Evolutionary conservation across 2,888 invertebrate species (phyloP), one percentile per base, ranked within the genome.

Genomic region (Acholoe squamosa): DNA sequence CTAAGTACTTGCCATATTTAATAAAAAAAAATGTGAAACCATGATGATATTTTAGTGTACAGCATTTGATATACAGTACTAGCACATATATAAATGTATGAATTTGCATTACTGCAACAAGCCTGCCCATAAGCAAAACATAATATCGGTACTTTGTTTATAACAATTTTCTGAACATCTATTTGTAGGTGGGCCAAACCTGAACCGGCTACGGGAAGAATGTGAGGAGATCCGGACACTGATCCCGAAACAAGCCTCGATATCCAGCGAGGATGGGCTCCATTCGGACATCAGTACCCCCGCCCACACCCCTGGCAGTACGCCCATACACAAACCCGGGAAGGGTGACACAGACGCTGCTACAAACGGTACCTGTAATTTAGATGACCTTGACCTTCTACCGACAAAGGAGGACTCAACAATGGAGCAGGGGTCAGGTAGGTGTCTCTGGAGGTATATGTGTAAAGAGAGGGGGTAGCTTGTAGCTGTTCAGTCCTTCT

Each of bases 211-310:
- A 54, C 92, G 93, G 91, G 92, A 93, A 28, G 95, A 95, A 89
- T 95, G 94, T 93, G 94, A 94, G 84, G 95, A 94, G 43, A 94
- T 95, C 25, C 94, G 94, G 91, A 94, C 94, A 61, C 89, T 95
- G 67, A 94, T 95, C 33, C 95, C 95, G 0, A 84, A 89, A 77
- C 54, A 51, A 16, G 89, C 67, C 25, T 67, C 90, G 14, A 31
- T 76, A 16, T 51, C 76, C 16, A 89, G 77, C 16, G 77, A 51
- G 31, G 89, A 89, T 14, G 89, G 71, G 7, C 71, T 67, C 5
- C 16, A n/a, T 12, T 52, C 56, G 10, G 25, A 12, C 33, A n/a
- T 14, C 16, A 77, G 77, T 31, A 89, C 56, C 12, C 77, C 77
- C 10, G 22, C 77, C 25, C 12, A 25, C 34, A 89, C 52, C 12